Percentiles rank a stretch among this genome's conserved stretches.
Conservation (phyloP, 2,113 vertebrate genomes). For the Ophthalmolycus amberensis region DNA sequence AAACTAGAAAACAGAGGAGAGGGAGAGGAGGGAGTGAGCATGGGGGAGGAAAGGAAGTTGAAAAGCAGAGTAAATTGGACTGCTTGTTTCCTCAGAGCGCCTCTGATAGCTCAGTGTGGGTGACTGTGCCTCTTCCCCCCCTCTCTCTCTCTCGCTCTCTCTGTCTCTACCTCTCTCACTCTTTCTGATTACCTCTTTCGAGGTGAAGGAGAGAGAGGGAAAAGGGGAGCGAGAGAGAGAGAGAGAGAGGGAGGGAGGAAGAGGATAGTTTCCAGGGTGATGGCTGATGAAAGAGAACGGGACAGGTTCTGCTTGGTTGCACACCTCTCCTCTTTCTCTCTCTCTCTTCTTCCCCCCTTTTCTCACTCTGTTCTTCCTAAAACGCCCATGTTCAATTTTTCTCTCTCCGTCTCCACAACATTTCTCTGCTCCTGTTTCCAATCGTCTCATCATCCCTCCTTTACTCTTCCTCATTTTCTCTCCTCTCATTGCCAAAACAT, state of each 20-base stretch:
- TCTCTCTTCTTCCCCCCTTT: conserved; percentile 1
- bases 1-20: conserved; percentile 49
- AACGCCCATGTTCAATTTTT: conserved; percentile 26
- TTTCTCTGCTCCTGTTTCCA: conserved; percentile 39
- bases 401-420: conserved; percentile 37
- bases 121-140: conserved; percentile 63
- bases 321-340: conserved; percentile 59
- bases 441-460: conserved; percentile 34
- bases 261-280: conserved; percentile 77
- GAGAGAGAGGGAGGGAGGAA: conserved; percentile 4
- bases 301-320: conserved; percentile 79
- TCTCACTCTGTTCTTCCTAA: conserved; percentile 37
- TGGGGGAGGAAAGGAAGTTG: conserved; percentile 61
- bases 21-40: conserved; percentile 49
- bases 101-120: conserved; percentile 78
- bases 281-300: conserved; percentile 78
- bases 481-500: conserved; percentile 45
- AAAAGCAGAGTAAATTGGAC: conserved; percentile 79
- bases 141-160: conserved; percentile 38
- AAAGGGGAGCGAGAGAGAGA: conserved; percentile 4
- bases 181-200: conserved; percentile 74
- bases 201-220: conserved; percentile 44
- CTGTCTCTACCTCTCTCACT: conserved; percentile 58
- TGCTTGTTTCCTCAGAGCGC: conserved; percentile 77
- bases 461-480: not conserved